A percentile compares a stretch with the other conserved stretches of the same genome.
phyloP scores from a whole-genome alignment of 2,797 vertebrate species.

The Sylvia borin region DNA sequence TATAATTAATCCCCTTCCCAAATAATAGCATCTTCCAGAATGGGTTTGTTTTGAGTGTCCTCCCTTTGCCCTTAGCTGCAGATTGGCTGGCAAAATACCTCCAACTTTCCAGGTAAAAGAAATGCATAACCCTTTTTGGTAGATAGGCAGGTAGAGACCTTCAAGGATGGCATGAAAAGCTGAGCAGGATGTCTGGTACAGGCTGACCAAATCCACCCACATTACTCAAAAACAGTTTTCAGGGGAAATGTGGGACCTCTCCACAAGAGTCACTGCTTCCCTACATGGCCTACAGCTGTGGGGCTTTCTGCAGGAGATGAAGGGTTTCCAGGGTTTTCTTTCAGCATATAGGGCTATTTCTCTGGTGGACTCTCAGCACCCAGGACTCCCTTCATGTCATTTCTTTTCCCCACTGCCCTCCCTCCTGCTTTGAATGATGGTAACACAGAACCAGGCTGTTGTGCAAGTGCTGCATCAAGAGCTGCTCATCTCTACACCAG shows the following conservation, averaged over 20 bases:
- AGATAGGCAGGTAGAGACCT: too few species aligned
- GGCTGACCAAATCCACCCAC: neutral
- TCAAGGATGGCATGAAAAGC: neutral
- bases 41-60: rapidly evolving
- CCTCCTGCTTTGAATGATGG: neutral
- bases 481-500: neutral
- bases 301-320: neutral
- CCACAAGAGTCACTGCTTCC: neutral
- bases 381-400: neutral
- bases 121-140: neutral
- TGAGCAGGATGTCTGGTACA: neutral
- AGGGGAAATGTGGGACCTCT: neutral
- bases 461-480: neutral
- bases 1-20: slow-evolving; percentile 21
- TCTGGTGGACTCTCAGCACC: neutral
- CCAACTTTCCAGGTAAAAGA: neutral
- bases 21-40: neutral
- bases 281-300: neutral
- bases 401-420: neutral
- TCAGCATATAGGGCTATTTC: neutral
- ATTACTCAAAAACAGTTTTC: neutral
- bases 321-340: neutral
- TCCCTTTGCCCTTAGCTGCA: neutral
- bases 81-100: neutral
- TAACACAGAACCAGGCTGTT: neutral